Base-by-base conservation (phyloP, 2,888 invertebrate species). In the Orchestes rusci region DNA sequence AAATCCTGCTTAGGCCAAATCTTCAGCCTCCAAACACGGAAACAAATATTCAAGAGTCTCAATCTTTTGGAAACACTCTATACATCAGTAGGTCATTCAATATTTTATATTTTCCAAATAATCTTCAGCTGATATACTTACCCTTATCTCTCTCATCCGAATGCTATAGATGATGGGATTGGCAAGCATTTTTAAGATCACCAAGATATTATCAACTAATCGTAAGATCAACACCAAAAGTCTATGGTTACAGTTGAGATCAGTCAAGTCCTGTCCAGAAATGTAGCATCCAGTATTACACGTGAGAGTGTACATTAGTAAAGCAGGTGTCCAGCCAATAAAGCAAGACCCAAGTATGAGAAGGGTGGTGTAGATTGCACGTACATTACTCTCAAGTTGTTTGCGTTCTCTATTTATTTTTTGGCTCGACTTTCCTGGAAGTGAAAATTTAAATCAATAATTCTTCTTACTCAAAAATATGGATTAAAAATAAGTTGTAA, bases 161-260 rank as follows among this genome's bases (percentile, higher is more conserved):
- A 76, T 74, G 5, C 79, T 77, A 59, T 82, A 82, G 39, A 82
- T 79, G 50, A 80, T 75, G 0, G 80, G 78, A 63, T 81, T 79
- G 28, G 74, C 70, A 39, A 80, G 63, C 19, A 78, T 75, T 59
- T 81, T 81, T 51, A 77, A 63, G 35, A 81, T 75, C 31, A 80
- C 69, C 39, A 80, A 69, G 12, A 71, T 66, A 59, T 79, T 78
- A 48, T 58, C 60, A 10, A 60, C 52, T 4, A 59, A 48, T 13
- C 62, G 53, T 12, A 52, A 20, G 2, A 43, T 23, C 31, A 47
- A 19, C 2, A 52, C 29, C 4, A 43, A 16, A 15, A 37, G 45
- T 16, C 16, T 17, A 23, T 52, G 38, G 12, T 47, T 39, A 18
- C 50, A 42, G 28, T 52, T 52, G n/a, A 52, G 33, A 7, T 30